Evolutionary conservation across 2,113 vertebrate species (phyloP).

Genomic region (Prunella fulvescens): DNA sequence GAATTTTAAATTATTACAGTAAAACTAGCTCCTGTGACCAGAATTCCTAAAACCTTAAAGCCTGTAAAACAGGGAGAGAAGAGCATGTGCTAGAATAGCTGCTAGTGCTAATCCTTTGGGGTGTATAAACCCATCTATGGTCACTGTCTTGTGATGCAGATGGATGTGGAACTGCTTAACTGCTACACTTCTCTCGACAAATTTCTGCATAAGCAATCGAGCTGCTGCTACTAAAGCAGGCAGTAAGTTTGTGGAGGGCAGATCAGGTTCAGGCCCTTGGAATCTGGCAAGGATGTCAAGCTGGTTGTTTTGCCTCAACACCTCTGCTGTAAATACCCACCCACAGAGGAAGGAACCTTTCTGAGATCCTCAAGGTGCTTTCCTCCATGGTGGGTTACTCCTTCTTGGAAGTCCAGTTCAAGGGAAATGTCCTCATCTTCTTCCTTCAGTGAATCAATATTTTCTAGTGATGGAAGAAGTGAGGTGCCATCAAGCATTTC

Average conservation of each 20-base stretch:
- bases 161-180: neutral
- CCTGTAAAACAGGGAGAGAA: neutral
- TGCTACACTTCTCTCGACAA: neutral
- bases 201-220: neutral
- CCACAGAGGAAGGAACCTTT: neutral
- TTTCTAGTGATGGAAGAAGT: neutral
- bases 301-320: neutral
- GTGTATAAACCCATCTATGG: neutral
- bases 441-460: neutral
- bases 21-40: neutral
- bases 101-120: neutral
- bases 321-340: neutral
- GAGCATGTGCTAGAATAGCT: neutral
- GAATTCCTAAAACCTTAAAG: neutral
- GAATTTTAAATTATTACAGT: neutral
- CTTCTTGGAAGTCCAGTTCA: neutral
- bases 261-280: neutral
- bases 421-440: neutral
- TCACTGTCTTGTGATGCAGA: neutral
- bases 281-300: neutral
- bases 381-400: neutral
- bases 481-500: neutral
- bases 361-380: neutral
- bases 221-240: neutral
- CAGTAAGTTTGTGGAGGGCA: neutral